Conservation (phyloP, 2,113 vertebrate genomes). For the Microtus pennsylvanicus region DNA sequence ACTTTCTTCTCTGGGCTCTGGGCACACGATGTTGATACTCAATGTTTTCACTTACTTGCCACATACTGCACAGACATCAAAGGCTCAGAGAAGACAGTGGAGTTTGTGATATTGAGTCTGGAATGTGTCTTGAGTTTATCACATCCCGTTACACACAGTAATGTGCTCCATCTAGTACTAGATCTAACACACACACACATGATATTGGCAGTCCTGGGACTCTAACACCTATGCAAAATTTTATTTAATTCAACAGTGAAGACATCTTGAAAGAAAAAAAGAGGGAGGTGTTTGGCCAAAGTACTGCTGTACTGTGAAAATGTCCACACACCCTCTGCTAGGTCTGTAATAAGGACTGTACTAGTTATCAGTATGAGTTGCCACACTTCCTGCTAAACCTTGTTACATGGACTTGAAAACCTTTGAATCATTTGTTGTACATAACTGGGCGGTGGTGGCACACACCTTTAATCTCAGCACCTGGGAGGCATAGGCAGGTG, state of each 20-base stretch:
- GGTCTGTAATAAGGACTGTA: neutral
- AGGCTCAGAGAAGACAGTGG: neutral
- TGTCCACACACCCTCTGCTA: neutral
- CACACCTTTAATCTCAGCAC: neutral
- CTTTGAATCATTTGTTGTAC: neutral
- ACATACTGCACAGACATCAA: neutral
- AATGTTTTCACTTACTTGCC: neutral
- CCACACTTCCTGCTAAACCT: neutral
- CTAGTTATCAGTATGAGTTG: neutral
- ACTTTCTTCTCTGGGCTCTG: neutral
- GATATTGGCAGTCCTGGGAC: neutral
- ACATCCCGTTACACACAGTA: neutral
- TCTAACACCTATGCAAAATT: neutral
- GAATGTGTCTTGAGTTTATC: neutral
- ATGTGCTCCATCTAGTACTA: neutral
- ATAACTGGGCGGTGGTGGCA: neutral
- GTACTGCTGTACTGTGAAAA: neutral
- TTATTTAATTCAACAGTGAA: slow-evolving; percentile 13
- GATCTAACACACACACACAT: neutral
- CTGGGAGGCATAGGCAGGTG: neutral
- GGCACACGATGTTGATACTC: neutral
- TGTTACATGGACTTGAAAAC: neutral
- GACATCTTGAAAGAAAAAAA: neutral
- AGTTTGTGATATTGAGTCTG: neutral
- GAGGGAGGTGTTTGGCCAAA: neutral